phyloP scores from a whole-genome alignment of 1,140 invertebrate species.

The Diabrotica undecimpunctata region DNA sequence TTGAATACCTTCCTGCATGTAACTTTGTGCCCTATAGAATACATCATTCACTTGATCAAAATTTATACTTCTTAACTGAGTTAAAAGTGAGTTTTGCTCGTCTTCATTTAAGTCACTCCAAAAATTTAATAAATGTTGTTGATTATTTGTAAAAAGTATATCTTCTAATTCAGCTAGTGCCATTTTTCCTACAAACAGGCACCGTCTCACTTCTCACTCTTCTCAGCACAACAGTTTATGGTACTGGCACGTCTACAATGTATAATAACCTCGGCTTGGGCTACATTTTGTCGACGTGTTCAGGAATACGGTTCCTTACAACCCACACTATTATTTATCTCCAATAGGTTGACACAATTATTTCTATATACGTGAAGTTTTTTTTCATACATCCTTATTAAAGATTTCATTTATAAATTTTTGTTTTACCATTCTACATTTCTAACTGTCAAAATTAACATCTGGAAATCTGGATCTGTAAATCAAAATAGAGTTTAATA shows the following conservation, averaged over 20 bases:
- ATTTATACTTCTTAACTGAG: constrained; percentile 63
- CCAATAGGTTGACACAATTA: not conserved
- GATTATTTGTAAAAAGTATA: constrained; percentile 43
- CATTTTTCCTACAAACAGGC: not conserved
- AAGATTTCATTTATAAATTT: not conserved
- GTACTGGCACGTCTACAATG: not conserved
- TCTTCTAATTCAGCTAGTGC: constrained; percentile 7
- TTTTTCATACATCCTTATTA: not conserved
- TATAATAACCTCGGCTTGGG: not conserved
- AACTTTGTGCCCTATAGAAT: constrained; percentile 61
- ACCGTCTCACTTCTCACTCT: too few species aligned
- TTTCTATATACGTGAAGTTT: not conserved
- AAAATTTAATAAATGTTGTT: constrained; percentile 83
- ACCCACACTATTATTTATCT: constrained; percentile 1
- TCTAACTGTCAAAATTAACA: too few species aligned
- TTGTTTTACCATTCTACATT: too few species aligned
- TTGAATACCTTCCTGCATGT: constrained; percentile 56
- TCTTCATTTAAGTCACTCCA: constrained; percentile 70
- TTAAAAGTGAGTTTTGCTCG: constrained; percentile 57
- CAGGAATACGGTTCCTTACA: constrained; percentile 8
- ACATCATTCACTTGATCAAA: constrained; percentile 62
- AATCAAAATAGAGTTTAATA: too few species aligned
- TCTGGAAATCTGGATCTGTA: too few species aligned
- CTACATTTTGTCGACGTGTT: constrained; percentile 4
- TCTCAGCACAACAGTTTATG: too few species aligned